These are phyloP conservation scores for Drosophila prosaltans DNA, from an alignment of 1,140 invertebrate species.

Conservation along the genomic window DNA sequence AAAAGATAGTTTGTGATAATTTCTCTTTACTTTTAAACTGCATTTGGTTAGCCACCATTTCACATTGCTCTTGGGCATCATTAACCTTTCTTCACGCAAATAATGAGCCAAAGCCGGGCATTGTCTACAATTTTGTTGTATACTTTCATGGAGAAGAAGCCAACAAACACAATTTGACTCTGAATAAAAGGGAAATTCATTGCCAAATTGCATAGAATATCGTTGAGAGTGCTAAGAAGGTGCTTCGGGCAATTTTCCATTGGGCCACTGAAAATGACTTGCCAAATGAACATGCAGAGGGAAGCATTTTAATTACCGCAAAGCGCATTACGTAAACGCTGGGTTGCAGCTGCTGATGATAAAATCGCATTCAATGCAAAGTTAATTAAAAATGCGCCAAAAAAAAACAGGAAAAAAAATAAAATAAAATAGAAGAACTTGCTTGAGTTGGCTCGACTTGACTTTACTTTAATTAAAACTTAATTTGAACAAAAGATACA, in stretches of 20 bases:
- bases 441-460: conserved; percentile 8
- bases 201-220: conserved; percentile 81
- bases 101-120: conserved; percentile 46
- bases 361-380: conserved; percentile 73
- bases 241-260: conserved; percentile 44
- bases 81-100: conserved; percentile 66
- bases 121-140: conserved; percentile 54
- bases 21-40: no score
- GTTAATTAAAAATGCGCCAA: conserved; percentile 72
- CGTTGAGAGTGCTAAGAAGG: conserved; percentile 50
- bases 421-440: background rate
- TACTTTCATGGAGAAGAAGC: conserved; percentile 40
- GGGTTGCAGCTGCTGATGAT: conserved; percentile 63
- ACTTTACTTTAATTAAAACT: conserved; percentile 72
- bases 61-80: conserved; percentile 54
- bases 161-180: conserved; percentile 57
- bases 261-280: background rate
- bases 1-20: no score
- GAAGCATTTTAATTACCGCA: conserved; percentile 76
- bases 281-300: conserved; percentile 17
- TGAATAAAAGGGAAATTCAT: conserved; percentile 79
- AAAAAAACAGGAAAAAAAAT: conserved; percentile 20
- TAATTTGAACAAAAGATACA: conserved; percentile 56
- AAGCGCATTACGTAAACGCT: conserved; percentile 78
- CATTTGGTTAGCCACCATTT: conserved; percentile 27